These are phyloP conservation scores for Eurypyga helias DNA, from an alignment of 2,113 vertebrate species.

Conservation along the genomic window DNA sequence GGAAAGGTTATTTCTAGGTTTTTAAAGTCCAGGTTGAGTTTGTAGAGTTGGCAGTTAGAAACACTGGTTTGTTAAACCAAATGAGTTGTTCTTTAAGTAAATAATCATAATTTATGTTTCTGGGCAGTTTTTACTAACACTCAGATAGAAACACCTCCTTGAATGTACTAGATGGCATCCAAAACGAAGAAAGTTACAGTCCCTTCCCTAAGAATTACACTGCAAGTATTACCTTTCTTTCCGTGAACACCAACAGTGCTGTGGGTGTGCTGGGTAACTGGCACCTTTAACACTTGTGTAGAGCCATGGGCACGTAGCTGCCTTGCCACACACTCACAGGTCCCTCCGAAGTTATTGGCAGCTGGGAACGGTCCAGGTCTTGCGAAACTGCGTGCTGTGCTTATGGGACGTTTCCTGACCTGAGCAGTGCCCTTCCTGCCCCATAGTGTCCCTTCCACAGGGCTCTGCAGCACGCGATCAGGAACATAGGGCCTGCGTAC, in stretches of 20 bases:
- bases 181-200: not conserved
- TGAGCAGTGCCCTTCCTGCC: not conserved
- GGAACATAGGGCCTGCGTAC: not conserved
- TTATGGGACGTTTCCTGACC: too few species aligned
- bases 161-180: not conserved
- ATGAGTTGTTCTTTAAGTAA: not conserved
- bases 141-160: not conserved
- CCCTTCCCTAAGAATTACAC: not conserved
- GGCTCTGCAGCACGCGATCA: accelerated
- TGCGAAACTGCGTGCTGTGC: not conserved
- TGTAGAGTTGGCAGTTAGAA: not conserved
- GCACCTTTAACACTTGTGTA: not conserved
- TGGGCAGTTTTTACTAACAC: not conserved
- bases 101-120: not conserved
- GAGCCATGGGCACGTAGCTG: not conserved
- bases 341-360: not conserved
- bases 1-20: not conserved
- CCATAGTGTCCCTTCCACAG: too few species aligned
- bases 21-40: not conserved
- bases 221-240: not conserved
- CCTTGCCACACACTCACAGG: not conserved
- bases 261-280: not conserved
- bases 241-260: not conserved
- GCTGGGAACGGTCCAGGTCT: not conserved
- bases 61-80: not conserved